Percentiles rank a stretch among this genome's conserved stretches.
Evolutionary conservation across 2,888 invertebrate genomes (phyloP).

Genomic region (Callosobruchus maculatus): DNA sequence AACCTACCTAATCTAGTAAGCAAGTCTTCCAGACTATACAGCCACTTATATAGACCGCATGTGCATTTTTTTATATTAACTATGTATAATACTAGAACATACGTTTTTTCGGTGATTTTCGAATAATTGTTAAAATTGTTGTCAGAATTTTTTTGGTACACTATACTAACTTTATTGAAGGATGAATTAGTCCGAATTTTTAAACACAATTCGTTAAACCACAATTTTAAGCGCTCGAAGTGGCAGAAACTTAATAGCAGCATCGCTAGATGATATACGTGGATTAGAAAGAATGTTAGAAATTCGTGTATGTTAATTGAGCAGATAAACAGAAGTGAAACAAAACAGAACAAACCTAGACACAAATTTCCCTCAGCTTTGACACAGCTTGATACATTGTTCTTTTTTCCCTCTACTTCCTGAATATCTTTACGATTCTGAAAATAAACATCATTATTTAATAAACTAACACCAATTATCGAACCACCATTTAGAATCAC

Average conservation of each 20-base stretch:
- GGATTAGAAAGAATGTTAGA: slow-evolving; percentile 13
- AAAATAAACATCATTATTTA: slow-evolving; percentile 19
- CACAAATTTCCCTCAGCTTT: slow-evolving; percentile 43
- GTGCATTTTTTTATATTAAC: slow-evolving; percentile 10
- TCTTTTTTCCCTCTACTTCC: slow-evolving; percentile 40
- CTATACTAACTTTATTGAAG: slow-evolving; percentile 9
- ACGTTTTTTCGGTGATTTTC: neutral
- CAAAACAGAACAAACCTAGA: slow-evolving; percentile 49
- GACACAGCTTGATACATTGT: slow-evolving; percentile 42
- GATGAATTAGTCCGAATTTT: slow-evolving; percentile 21
- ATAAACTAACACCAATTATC: neutral
- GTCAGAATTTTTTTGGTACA: slow-evolving; percentile 41
- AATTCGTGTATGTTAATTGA: slow-evolving; percentile 30
- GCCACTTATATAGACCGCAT: slow-evolving; percentile 17
- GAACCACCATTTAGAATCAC: no score
- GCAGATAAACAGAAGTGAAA: slow-evolving; percentile 38
- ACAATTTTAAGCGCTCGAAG: neutral
- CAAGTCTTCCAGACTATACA: slow-evolving; percentile 17
- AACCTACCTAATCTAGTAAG: slow-evolving; percentile 17
- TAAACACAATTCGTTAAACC: neutral
- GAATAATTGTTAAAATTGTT: slow-evolving; percentile 42
- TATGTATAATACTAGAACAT: neutral
- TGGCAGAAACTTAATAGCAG: neutral
- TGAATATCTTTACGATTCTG: slow-evolving; percentile 44
- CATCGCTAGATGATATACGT: neutral